Evolutionary conservation across 2,888 invertebrate species (phyloP).

Genomic region (Clusia tigrina): DNA sequence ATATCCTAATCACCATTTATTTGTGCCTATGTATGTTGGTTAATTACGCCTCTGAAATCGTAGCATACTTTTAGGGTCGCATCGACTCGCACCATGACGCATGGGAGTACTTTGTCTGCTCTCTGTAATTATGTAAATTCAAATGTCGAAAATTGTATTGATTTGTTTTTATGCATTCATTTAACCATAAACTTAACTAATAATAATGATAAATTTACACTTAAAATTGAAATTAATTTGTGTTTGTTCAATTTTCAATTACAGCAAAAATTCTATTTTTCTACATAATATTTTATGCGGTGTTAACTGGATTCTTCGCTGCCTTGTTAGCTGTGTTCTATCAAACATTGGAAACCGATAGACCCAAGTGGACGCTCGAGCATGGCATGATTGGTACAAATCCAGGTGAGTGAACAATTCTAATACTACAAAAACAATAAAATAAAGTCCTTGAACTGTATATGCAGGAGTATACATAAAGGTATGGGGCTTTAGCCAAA

Average conservation of each 20-base stretch:
- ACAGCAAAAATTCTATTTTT: conserved; percentile 94
- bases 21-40: too few relatives aligned
- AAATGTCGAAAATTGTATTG: not conserved
- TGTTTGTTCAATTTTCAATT: conserved; percentile 56
- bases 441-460: too few relatives aligned
- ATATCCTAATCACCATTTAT: too few relatives aligned
- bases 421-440: too few relatives aligned
- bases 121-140: not conserved
- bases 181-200: not conserved
- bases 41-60: too few relatives aligned
- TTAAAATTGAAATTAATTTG: conserved; percentile 1
- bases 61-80: too few relatives aligned
- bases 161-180: not conserved
- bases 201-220: not conserved
- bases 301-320: conserved; percentile 92
- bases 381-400: conserved; percentile 90
- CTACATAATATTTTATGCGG: conserved; percentile 94
- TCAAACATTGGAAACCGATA: conserved; percentile 83
- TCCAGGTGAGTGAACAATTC: conserved; percentile 77
- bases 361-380: conserved; percentile 90
- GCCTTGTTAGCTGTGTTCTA: conserved; percentile 94
- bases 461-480: too few relatives aligned
- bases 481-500: not conserved
- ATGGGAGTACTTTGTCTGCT: not conserved
- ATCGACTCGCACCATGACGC: too few relatives aligned